These are phyloP conservation scores for Brienomyrus brachyistius DNA, from an alignment of 2,113 vertebrate species.

Conservation along the genomic window DNA sequence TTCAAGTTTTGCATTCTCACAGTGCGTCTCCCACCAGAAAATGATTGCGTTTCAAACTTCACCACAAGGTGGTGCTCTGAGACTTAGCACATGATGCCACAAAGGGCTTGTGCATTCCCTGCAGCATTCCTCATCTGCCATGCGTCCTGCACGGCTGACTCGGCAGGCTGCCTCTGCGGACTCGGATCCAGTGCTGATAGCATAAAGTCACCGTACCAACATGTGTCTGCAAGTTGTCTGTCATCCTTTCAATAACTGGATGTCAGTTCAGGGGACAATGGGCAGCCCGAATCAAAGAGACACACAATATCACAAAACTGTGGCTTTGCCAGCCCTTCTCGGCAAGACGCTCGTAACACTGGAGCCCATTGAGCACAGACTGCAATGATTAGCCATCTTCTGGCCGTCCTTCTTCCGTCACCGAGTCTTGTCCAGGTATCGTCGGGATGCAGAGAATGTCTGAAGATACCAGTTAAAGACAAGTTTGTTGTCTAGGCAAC, in stretches of 20 bases:
- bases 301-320: background rate
- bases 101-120: background rate
- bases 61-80: slow-evolving; percentile 54
- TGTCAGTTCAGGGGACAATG: background rate
- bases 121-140: background rate
- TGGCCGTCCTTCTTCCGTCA: background rate
- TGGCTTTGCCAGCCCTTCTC: background rate
- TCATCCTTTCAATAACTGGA: background rate
- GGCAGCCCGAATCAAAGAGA: background rate
- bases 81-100: slow-evolving; percentile 28
- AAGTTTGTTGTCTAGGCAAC: slow-evolving; percentile 20
- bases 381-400: background rate
- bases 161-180: background rate
- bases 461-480: slow-evolving; percentile 10
- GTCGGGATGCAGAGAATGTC: background rate
- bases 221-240: background rate
- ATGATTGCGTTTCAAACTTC: background rate
- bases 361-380: background rate
- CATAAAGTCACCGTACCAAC: background rate
- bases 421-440: slow-evolving; percentile 1
- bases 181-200: background rate
- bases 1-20: slow-evolving; percentile 16
- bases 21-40: background rate
- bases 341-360: background rate
- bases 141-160: background rate